Conservation (phyloP, 2,888 invertebrate genomes). For the Colostygia pectinataria region DNA sequence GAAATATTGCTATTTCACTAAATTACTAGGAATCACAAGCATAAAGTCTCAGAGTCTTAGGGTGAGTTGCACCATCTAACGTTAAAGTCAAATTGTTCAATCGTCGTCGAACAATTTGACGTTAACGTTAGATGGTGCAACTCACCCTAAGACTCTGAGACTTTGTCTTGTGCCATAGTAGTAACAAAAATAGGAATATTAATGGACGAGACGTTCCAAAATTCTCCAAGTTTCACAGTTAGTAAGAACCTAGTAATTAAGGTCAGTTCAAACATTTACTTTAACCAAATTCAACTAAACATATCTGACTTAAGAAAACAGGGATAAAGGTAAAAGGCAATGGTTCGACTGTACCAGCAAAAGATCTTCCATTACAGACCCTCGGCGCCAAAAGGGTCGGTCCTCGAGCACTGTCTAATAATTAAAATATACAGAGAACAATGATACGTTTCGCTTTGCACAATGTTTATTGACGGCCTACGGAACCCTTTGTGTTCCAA, state of each 20-base stretch:
- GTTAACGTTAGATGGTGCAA: too few relatives aligned
- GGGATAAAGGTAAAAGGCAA: slow-evolving; percentile 44
- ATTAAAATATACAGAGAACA: slow-evolving; percentile 78
- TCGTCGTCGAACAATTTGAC: too few relatives aligned
- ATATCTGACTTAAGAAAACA: slow-evolving; percentile 43
- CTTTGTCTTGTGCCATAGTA: too few relatives aligned
- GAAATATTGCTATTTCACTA: too few relatives aligned
- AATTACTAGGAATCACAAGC: too few relatives aligned
- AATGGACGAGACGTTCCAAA: too few relatives aligned
- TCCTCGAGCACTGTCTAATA: slow-evolving; percentile 63
- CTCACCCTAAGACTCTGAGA: too few relatives aligned
- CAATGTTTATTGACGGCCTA: slow-evolving; percentile 73
- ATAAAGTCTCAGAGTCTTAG: too few relatives aligned
- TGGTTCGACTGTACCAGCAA: slow-evolving; percentile 40
- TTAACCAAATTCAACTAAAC: slow-evolving; percentile 34
- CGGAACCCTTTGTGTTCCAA: slow-evolving; percentile 73
- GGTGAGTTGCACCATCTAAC: too few relatives aligned
- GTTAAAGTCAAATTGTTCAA: too few relatives aligned
- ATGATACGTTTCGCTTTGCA: slow-evolving; percentile 72
- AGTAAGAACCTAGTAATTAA: background rate
- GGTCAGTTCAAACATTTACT: slow-evolving; percentile 12
- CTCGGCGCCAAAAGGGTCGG: slow-evolving; percentile 51
- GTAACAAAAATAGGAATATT: too few relatives aligned
- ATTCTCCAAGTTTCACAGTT: too few relatives aligned
- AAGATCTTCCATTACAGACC: slow-evolving; percentile 52